Conservation (phyloP, 2,888 invertebrate species). For the Sialis fuliginosa region DNA sequence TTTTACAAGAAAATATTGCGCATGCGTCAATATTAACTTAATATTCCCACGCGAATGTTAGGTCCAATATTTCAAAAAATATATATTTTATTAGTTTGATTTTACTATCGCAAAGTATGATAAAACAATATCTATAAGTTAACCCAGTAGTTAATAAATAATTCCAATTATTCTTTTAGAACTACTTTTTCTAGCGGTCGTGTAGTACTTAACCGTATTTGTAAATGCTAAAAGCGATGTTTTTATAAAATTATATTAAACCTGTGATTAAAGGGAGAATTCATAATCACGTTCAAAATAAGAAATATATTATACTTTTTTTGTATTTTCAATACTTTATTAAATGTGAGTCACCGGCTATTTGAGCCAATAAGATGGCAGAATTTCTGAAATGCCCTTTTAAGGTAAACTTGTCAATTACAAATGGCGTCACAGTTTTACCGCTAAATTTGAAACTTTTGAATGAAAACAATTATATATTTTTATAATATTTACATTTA, state of each 20-base stretch:
- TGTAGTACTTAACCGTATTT: too few relatives aligned
- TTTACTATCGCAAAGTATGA: too few relatives aligned
- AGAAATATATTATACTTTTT: not conserved
- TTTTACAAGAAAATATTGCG: slow-evolving; percentile 10
- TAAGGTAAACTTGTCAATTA: slow-evolving; percentile 32
- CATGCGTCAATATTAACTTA: slow-evolving; percentile 16
- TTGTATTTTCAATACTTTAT: not conserved
- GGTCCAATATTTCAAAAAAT: slow-evolving; percentile 30
- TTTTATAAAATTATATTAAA: too few relatives aligned
- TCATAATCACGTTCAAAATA: not conserved
- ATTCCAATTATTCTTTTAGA: too few relatives aligned
- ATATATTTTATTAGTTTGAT: not conserved
- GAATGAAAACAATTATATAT: too few relatives aligned
- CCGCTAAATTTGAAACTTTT: too few relatives aligned
- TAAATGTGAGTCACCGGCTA: slow-evolving; percentile 1
- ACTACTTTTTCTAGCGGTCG: too few relatives aligned
- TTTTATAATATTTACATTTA: too few relatives aligned
- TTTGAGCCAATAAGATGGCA: slow-evolving; percentile 34
- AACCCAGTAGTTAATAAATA: too few relatives aligned
- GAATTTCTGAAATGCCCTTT: slow-evolving; percentile 42
- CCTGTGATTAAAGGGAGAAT: too few relatives aligned
- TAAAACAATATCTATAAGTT: too few relatives aligned
- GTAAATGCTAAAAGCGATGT: too few relatives aligned
- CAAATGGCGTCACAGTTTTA: slow-evolving; percentile 19
- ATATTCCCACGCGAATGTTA: slow-evolving; percentile 13